Percentiles rank a stretch among this genome's conserved stretches.
Conservation (phyloP, 2,113 vertebrate genomes). For the Ciconia maguari region DNA sequence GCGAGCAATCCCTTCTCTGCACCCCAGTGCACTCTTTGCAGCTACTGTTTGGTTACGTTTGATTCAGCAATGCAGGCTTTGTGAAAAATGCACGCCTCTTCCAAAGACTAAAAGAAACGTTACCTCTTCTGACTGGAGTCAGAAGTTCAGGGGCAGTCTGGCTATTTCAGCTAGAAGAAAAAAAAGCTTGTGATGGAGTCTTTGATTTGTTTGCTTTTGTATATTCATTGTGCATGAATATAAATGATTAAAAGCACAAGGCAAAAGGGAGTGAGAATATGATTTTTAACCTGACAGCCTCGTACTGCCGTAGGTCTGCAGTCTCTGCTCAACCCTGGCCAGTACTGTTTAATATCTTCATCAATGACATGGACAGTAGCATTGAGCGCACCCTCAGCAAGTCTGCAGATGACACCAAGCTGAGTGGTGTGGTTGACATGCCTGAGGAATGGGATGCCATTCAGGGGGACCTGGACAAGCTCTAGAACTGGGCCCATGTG, state of each 20-base stretch:
- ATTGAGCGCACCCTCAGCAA: background rate
- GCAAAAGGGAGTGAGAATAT: background rate
- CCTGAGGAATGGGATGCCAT: background rate
- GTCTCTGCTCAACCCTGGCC: background rate
- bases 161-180: background rate
- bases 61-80: background rate
- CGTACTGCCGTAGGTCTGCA: rapidly evolving
- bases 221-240: background rate
- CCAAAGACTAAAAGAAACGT: background rate
- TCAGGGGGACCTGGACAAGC: background rate
- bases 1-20: background rate
- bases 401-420: background rate
- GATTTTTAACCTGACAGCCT: background rate
- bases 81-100: background rate
- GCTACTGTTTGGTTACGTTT: background rate
- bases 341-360: background rate
- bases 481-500: background rate
- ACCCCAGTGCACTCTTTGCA: background rate
- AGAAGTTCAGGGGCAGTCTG: background rate
- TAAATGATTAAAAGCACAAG: background rate
- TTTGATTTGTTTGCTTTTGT: background rate
- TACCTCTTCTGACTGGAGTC: background rate
- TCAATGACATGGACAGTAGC: background rate
- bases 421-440: background rate
- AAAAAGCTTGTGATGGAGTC: background rate